Conservation (phyloP, 2,888 invertebrate species). For the Epinotia brunnichana region DNA sequence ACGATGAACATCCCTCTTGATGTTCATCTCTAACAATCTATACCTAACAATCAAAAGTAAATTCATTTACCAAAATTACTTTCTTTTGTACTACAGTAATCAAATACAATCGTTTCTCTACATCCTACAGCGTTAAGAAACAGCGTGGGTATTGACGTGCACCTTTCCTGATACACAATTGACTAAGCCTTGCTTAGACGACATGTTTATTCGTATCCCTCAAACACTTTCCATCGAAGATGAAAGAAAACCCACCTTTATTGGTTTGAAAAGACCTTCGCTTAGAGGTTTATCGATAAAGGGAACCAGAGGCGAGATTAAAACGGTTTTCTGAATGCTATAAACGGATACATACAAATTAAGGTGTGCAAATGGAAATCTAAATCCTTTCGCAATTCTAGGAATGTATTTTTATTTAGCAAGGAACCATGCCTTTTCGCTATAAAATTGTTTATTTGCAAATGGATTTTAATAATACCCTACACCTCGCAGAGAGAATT, state of each 20-base stretch:
- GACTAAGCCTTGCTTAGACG: slow-evolving; percentile 4
- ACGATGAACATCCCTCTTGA: no score
- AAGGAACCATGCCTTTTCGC: slow-evolving; percentile 10
- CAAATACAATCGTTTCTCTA: not conserved
- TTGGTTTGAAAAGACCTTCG: slow-evolving; percentile 32
- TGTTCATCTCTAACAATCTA: no score
- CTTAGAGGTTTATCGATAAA: slow-evolving; percentile 22
- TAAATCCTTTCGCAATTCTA: slow-evolving; percentile 19
- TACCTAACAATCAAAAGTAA: not conserved
- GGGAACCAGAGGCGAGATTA: slow-evolving; percentile 25
- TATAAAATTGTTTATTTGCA: slow-evolving; percentile 13
- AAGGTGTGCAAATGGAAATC: slow-evolving; percentile 40
- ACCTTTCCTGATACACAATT: not conserved
- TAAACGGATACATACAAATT: slow-evolving; percentile 40
- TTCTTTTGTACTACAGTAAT: not conserved
- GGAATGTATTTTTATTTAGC: not conserved
- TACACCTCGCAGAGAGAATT: no score
- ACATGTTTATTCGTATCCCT: slow-evolving; percentile 31
- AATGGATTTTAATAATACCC: not conserved
- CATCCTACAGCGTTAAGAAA: not conserved
- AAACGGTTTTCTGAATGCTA: slow-evolving; percentile 27
- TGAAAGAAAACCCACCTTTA: slow-evolving; percentile 41
- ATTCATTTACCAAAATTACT: not conserved
- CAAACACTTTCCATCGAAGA: slow-evolving; percentile 29
- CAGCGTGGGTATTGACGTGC: not conserved